Conservation (phyloP, 2,113 vertebrate species). For the Proteles cristata region DNA sequence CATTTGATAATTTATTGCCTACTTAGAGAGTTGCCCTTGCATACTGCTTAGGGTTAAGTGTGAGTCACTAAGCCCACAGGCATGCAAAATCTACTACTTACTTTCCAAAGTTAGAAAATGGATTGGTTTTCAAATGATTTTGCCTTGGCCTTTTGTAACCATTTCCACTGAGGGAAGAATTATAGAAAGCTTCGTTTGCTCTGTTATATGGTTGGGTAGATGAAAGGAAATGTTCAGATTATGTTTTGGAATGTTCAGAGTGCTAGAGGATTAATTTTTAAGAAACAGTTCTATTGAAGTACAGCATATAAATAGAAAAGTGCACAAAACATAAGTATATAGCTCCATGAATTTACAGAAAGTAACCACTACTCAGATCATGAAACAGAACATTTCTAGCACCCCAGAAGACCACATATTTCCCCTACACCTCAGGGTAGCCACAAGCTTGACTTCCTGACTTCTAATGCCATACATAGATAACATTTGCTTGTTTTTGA, state of each 20-base stretch:
- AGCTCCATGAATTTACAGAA: not conserved
- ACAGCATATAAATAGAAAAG: not conserved
- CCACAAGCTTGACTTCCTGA: not conserved
- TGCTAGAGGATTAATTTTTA: not conserved
- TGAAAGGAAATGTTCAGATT: slow-evolving; percentile 34
- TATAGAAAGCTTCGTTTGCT: slow-evolving; percentile 18
- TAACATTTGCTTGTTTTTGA: not conserved
- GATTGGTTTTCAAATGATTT: not conserved
- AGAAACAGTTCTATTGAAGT: slow-evolving; percentile 27
- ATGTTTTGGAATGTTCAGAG: not conserved
- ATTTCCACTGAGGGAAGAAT: not conserved
- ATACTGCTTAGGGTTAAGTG: not conserved
- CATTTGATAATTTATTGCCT: not conserved
- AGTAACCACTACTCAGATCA: not conserved
- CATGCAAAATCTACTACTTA: not conserved
- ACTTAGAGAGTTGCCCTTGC: not conserved
- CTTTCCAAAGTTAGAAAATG: not conserved
- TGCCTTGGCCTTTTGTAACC: not conserved
- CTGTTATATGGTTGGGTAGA: not conserved
- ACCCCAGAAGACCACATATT: not conserved
- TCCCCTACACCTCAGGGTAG: not conserved
- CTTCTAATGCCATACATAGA: not conserved
- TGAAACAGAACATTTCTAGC: not conserved
- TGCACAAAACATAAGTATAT: not conserved
- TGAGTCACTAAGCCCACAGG: not conserved